A percentile compares a stretch with the other conserved stretches of the same genome.
phyloP scores from a whole-genome alignment of 2,888 invertebrate species.

The Plebejus melissa region DNA sequence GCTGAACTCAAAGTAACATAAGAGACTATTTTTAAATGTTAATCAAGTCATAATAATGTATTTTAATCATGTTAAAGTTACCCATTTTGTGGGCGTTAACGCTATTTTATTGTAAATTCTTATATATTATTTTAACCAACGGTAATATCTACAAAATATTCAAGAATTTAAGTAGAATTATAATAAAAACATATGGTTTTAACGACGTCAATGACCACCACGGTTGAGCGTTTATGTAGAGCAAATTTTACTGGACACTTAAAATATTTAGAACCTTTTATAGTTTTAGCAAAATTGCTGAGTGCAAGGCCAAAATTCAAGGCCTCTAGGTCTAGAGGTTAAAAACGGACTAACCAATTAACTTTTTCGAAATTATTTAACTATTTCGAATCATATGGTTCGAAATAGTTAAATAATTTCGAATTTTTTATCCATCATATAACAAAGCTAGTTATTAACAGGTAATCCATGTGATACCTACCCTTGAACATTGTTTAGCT shows the following conservation, averaged over 20 bases:
- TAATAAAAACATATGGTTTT: not conserved
- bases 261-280: not conserved
- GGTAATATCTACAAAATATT: not conserved
- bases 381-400: too few species aligned
- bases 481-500: not conserved
- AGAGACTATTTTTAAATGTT: not conserved
- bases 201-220: conserved; percentile 6
- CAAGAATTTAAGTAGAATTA: not conserved
- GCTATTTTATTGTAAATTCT: not conserved
- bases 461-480: too few species aligned
- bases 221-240: conserved; percentile 6
- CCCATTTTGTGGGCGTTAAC: not conserved
- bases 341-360: not conserved
- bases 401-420: too few species aligned
- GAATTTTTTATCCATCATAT: too few species aligned
- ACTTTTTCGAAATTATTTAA: too few species aligned
- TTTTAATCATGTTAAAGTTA: not conserved
- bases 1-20: too few species aligned
- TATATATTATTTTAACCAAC: not conserved
- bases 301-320: not conserved
- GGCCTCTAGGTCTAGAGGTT: not conserved
- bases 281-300: conserved; percentile 2
- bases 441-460: too few species aligned
- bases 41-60: not conserved
- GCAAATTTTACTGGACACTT: not conserved